Evolutionary conservation across 2,113 vertebrate genomes (phyloP), one percentile per base, ranked within the genome.

Genomic region (Campylorhamphus procurvoides): DNA sequence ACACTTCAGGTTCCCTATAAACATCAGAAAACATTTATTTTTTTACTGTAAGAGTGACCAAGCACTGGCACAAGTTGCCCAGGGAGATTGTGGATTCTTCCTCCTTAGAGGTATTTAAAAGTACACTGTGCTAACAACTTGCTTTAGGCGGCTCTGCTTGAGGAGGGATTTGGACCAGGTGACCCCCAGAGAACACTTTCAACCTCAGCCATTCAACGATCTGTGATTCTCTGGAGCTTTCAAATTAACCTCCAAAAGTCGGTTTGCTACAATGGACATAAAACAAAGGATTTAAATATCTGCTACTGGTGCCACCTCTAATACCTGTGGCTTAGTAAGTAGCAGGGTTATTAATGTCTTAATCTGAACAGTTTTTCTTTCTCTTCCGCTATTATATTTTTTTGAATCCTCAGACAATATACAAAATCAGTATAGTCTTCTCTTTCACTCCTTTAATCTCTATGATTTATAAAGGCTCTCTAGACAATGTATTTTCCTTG

Each of bases 11-110:
- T 33, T 66, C 19, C 10, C 53, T 77, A 40, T 59, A 49, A 42
- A 56, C 4, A 15, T 39, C 33, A 60, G 69, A n/a, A 66, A 63
- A n/a, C 0, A 12, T 12, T 35, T 46, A 18, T 12, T 50, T 49
- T 50, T 79, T 44, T 22, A 5, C 10, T 25, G 3, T 68, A 47
- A 47, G 8, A 8, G 11, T 35, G 6, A 29, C 13, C 0, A 0
- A 80, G 6, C 14, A 29, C 16, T 46, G 33, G 9, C 18, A 40
- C 49, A 50, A 33, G 4, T 24, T 86, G 16, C 18, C 25, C 39
- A 40, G 28, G 12, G 16, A 53, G 7, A 11, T 3, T 63, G 44
- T 59, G 17, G 24, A 53, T 16, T 49, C 23, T 72, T 35, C 27
- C 7, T 68, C 31, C 63, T 49, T n/a, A 14, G 35, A n/a, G 22